Evolutionary conservation across 2,113 vertebrate genomes (phyloP).

Genomic region (Mixornis gularis): DNA sequence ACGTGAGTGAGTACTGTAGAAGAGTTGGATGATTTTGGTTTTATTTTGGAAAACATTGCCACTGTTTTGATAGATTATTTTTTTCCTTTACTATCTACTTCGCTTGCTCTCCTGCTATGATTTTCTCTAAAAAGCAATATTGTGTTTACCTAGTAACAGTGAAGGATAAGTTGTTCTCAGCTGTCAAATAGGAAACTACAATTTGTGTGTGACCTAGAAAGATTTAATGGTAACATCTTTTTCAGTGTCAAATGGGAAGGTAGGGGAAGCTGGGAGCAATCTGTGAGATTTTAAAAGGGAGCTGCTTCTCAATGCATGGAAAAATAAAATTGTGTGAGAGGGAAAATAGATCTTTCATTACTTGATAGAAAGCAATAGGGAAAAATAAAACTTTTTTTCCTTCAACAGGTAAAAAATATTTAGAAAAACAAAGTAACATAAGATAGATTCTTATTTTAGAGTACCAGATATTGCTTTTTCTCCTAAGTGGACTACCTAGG

Average conservation of each 20-base stretch:
- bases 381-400: neutral
- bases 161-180: slow-evolving; percentile 24
- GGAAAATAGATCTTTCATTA: neutral
- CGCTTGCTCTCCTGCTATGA: neutral
- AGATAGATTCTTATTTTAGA: neutral
- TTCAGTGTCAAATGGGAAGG: neutral
- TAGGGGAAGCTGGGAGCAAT: neutral
- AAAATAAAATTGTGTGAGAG: neutral
- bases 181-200: slow-evolving; percentile 39
- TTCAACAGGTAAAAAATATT: neutral
- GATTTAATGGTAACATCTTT: neutral
- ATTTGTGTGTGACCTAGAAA: slow-evolving; percentile 43
- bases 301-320: neutral
- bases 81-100: neutral
- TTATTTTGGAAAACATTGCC: neutral
- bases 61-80: neutral
- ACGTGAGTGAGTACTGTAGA: neutral
- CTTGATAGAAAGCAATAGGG: neutral
- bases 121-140: slow-evolving; percentile 29
- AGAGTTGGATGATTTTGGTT: neutral
- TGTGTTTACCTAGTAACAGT: slow-evolving; percentile 19
- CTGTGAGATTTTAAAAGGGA: neutral
- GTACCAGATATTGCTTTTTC: neutral
- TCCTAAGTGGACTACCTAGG: neutral
- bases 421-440: neutral